phyloP scores from a whole-genome alignment of 2,113 vertebrate genomes.

The Carollia perspicillata region DNA sequence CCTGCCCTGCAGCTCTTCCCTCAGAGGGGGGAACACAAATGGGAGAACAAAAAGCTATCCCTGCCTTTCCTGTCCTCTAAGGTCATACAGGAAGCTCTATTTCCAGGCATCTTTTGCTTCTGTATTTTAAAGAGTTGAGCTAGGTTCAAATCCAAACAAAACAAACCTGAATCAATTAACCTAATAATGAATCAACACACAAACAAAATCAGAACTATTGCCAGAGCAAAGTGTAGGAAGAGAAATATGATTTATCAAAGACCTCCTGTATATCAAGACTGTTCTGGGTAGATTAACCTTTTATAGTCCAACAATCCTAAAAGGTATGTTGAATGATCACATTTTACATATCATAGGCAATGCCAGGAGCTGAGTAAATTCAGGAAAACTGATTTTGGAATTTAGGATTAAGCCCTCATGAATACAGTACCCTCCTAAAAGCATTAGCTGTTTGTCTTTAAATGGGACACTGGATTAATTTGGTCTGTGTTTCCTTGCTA shows the following conservation, averaged over 20 bases:
- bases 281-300: not conserved
- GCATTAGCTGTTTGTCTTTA: constrained; percentile 31
- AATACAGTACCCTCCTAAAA: not conserved
- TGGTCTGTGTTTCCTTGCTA: not conserved
- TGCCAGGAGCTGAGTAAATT: constrained; percentile 5
- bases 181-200: not conserved
- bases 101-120: not conserved
- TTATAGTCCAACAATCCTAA: not conserved
- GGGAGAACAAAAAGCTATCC: not conserved
- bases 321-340: not conserved
- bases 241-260: not conserved
- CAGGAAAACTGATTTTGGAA: constrained; percentile 5
- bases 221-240: not conserved
- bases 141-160: not conserved
- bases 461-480: constrained; percentile 17
- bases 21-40: not conserved
- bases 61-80: not conserved
- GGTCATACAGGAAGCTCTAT: not conserved
- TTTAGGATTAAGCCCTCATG: not conserved
- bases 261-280: not conserved
- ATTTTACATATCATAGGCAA: not conserved
- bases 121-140: not conserved
- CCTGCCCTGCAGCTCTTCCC: not conserved
- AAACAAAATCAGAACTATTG: not conserved
- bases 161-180: not conserved